phyloP scores from a whole-genome alignment of 2,797 vertebrate genomes.

The Neosilurus hyrtlii region DNA sequence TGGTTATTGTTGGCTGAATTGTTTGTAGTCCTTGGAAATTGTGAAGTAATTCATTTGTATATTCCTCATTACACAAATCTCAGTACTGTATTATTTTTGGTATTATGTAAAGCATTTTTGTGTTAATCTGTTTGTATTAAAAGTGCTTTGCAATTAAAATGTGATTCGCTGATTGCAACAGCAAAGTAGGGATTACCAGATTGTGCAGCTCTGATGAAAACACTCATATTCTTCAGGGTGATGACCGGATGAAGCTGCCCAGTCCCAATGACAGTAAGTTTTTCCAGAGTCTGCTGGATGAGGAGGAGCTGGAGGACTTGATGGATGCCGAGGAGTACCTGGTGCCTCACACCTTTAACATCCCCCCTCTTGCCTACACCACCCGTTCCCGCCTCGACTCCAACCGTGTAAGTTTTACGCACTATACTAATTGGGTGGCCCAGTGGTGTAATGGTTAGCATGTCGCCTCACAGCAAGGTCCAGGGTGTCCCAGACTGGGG shows the following conservation, averaged over 20 bases:
- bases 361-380: conserved; percentile 90
- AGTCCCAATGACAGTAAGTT: conserved; percentile 98
- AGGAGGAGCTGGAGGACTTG: conserved; percentile 93
- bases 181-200: background rate
- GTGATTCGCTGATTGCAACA: background rate
- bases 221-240: conserved; percentile 74
- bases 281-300: conserved; percentile 95
- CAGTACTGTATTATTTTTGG: background rate
- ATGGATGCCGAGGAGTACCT: conserved; percentile 99
- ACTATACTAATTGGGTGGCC: too few relatives aligned
- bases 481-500: too few relatives aligned
- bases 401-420: conserved; percentile 79
- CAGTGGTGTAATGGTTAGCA: background rate
- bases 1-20: background rate
- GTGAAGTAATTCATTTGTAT: background rate
- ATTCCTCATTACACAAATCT: background rate
- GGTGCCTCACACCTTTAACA: conserved; percentile 89
- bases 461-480: too few relatives aligned
- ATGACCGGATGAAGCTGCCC: conserved; percentile 97
- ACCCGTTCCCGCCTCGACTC: conserved; percentile 88
- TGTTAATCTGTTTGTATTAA: too few relatives aligned
- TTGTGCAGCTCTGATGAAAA: conserved; percentile 3
- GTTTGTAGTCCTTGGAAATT: background rate
- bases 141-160: too few relatives aligned
- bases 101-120: too few relatives aligned